Base-by-base conservation (phyloP, 2,888 invertebrate species). In the Cephonodes hylas region DNA sequence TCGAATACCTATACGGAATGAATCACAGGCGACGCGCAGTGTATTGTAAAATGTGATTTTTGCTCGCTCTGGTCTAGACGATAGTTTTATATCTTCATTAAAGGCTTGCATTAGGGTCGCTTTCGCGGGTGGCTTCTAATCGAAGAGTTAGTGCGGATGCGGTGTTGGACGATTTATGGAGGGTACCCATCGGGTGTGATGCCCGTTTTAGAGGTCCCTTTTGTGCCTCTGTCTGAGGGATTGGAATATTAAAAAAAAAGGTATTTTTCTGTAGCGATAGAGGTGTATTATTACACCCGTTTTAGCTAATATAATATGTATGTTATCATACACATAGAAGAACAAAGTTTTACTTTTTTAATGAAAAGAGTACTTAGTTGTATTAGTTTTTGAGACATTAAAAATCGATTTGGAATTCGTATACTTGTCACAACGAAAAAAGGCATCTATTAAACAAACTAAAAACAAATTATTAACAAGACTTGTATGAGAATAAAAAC, bases 81-180 rank as follows among this genome's bases (percentile, higher is more conserved):
- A 64, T 65, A 67, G 66, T 59, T 72, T 73, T 73, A 71, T 73
- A 73, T 72, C 69, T 58, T 78, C 73, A 79, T 73, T 74, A 75
- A 72, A 81, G 77, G 76, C 76, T 73, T 74, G 78, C 80, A 80
- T 80, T 80, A 79, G 70, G 76, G 76, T 71, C 66, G 73, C 63
- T 69, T 63, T 77, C 77, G 73, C 83, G 86, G 84, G 79, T 83
- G 82, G 80, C 70, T 79, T 72, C 80, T 82, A 79, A 86, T 86
- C 85, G 86, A 79, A 83, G 81, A 86, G 84, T 84, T 83, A 85
- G 82, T 80, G 78, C 75, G 79, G 77, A 65, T 69, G 71, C 68
- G 68, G 66, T 70, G 74, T 72, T 69, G 66, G 69, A 67, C 75
- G 77, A 85, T 85, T 87, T 87, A 86, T 83, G 73, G 75, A 75